Percentiles rank a stretch among this genome's conserved stretches.
phyloP scores from a whole-genome alignment of 1,140 invertebrate genomes.

The Zaprionus ornatus region DNA sequence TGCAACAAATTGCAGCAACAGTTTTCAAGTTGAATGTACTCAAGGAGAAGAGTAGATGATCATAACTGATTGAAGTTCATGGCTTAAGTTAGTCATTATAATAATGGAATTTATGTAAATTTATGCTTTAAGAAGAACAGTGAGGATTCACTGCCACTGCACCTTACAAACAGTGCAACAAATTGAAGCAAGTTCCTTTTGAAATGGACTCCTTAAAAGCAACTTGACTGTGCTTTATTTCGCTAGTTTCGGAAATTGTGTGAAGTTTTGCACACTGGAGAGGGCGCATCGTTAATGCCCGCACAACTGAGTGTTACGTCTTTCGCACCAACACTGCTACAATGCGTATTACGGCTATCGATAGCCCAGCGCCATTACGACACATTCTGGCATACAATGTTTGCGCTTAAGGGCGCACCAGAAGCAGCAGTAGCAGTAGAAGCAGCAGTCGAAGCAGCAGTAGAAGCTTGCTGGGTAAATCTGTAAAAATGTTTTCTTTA shows the following conservation, averaged over 20 bases:
- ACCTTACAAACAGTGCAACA: background rate
- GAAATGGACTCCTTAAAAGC: background rate
- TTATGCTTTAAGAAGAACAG: too few relatives aligned
- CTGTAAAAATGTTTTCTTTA: conserved; percentile 50
- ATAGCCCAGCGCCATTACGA: conserved; percentile 41
- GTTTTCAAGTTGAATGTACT: too few relatives aligned
- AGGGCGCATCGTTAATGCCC: conserved; percentile 33
- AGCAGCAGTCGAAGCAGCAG: background rate
- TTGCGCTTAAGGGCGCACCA: conserved; percentile 20
- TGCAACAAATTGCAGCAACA: background rate
- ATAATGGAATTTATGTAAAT: too few relatives aligned
- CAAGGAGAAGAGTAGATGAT: too few relatives aligned
- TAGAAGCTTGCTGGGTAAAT: conserved; percentile 25
- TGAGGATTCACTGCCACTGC: too few relatives aligned
- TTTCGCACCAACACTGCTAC: background rate
- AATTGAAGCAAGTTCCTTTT: background rate
- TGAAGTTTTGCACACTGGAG: background rate
- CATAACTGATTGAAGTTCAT: too few relatives aligned
- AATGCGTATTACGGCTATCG: conserved; percentile 33
- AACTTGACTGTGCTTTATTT: conserved; percentile 26
- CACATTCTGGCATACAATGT: conserved; percentile 46
- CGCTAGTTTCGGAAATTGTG: conserved; percentile 8
- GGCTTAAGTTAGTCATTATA: too few relatives aligned
- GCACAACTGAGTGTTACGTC: conserved; percentile 3
- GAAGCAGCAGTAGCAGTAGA: background rate